phyloP scores from a whole-genome alignment of 1,140 invertebrate genomes.

The Platorchestia sp. region DNA sequence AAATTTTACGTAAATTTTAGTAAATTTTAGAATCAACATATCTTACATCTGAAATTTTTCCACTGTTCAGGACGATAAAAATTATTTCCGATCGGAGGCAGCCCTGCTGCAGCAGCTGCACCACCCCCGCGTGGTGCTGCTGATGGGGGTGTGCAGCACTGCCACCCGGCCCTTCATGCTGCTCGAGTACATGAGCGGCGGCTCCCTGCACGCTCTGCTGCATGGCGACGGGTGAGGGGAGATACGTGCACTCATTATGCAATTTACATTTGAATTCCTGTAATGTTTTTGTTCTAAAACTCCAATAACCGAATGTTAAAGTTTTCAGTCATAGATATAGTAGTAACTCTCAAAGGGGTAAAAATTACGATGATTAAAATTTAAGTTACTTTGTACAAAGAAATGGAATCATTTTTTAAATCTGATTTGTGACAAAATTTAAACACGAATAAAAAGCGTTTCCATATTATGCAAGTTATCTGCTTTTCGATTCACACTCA shows the following conservation, averaged over 20 bases:
- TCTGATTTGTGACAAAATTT: background rate
- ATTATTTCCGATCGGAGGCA: slow-evolving; percentile 66
- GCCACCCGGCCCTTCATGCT: slow-evolving; percentile 65
- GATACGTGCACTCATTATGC: background rate
- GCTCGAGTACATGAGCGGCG: slow-evolving; percentile 65
- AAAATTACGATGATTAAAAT: background rate
- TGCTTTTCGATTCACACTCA: background rate
- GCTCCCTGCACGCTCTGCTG: slow-evolving; percentile 63
- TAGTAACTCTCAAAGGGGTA: background rate
- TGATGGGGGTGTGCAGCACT: slow-evolving; percentile 66
- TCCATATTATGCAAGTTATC: background rate
- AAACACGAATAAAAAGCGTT: background rate
- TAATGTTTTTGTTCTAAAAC: background rate
- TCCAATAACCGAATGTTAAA: background rate
- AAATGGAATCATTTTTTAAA: background rate
- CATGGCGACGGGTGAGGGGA: slow-evolving; percentile 59
- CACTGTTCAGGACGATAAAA: slow-evolving; percentile 64
- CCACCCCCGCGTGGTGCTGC: slow-evolving; percentile 65
- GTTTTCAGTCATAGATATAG: background rate
- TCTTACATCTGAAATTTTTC: background rate
- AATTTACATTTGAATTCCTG: no score
- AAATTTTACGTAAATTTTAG: background rate
- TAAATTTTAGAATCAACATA: background rate
- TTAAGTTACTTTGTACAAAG: background rate
- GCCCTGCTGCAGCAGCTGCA: slow-evolving; percentile 67